A percentile compares a stretch with the other conserved stretches of the same genome.
phyloP scores from a whole-genome alignment of 2,113 vertebrate species.

The Nycticebus coucang region DNA sequence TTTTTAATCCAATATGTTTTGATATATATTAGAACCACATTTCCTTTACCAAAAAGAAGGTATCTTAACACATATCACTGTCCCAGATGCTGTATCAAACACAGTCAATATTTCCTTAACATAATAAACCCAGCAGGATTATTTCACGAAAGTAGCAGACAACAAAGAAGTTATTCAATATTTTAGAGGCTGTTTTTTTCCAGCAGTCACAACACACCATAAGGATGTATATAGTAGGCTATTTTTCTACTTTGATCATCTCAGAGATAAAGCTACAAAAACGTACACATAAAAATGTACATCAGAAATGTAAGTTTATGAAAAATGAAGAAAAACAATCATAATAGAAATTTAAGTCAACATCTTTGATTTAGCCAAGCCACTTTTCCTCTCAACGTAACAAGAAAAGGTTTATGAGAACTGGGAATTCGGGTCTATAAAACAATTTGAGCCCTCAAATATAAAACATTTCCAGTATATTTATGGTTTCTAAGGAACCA shows the following conservation, averaged over 20 bases:
- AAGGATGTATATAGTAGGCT: not conserved
- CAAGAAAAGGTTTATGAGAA: slow-evolving; percentile 54
- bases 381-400: slow-evolving; percentile 41
- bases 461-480: slow-evolving; percentile 32
- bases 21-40: not conserved
- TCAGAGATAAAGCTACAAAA: slow-evolving; percentile 30
- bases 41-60: slow-evolving; percentile 50
- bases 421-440: not conserved
- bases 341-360: slow-evolving; percentile 33
- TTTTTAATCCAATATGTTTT: not conserved
- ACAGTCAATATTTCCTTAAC: slow-evolving; percentile 49
- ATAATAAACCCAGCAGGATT: slow-evolving; percentile 50
- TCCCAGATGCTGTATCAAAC: slow-evolving; percentile 16
- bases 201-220: not conserved
- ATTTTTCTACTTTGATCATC: slow-evolving; percentile 29
- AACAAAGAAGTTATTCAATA: not conserved
- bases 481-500: slow-evolving; percentile 39
- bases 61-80: slow-evolving; percentile 1
- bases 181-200: not conserved
- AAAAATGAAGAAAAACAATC: slow-evolving; percentile 47
- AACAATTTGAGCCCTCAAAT: slow-evolving; percentile 43
- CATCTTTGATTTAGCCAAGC: not conserved
- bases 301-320: slow-evolving; percentile 7
- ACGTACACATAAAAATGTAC: not conserved
- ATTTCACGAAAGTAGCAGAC: slow-evolving; percentile 20